Evolutionary conservation across 2,888 invertebrate genomes (phyloP).

Genomic region (Biston stratarius): DNA sequence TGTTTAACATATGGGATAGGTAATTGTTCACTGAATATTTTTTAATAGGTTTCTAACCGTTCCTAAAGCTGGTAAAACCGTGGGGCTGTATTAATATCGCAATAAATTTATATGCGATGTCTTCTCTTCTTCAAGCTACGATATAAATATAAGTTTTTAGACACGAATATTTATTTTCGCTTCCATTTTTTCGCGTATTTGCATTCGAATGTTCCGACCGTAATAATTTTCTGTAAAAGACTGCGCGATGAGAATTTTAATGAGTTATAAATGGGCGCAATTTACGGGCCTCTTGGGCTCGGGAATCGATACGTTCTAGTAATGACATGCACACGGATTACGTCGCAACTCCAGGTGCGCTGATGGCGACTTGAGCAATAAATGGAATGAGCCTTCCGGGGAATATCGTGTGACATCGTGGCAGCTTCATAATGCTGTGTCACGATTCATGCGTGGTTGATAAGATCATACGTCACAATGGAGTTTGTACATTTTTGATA

Average conservation of each 20-base stretch:
- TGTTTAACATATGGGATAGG: too few species aligned
- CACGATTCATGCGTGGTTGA: slow-evolving; percentile 9
- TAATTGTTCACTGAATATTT: too few species aligned
- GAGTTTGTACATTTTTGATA: neutral
- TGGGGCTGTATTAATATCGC: neutral
- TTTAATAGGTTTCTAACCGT: too few species aligned
- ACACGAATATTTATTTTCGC: slow-evolving; percentile 23
- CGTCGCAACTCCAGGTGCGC: slow-evolving; percentile 12
- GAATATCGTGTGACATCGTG: slow-evolving; percentile 5
- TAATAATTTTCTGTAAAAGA: slow-evolving; percentile 45
- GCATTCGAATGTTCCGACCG: slow-evolving; percentile 38
- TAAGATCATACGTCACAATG: slow-evolving; percentile 7
- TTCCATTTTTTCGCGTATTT: slow-evolving; percentile 20
- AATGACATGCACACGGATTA: slow-evolving; percentile 25
- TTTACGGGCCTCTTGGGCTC: slow-evolving; percentile 37
- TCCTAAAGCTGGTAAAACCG: too few species aligned
- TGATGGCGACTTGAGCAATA: slow-evolving; percentile 14
- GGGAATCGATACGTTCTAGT: slow-evolving; percentile 37
- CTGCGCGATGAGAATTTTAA: slow-evolving; percentile 44
- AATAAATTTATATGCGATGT: neutral
- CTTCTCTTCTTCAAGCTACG: neutral
- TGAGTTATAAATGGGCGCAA: slow-evolving; percentile 40
- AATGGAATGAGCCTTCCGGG: slow-evolving; percentile 1
- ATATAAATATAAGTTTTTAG: slow-evolving; percentile 11
- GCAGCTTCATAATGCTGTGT: slow-evolving; percentile 2